Evolutionary conservation across 2,888 invertebrate genomes (phyloP), one percentile per base, ranked within the genome.

Genomic region (Blastobasis lacticolella): DNA sequence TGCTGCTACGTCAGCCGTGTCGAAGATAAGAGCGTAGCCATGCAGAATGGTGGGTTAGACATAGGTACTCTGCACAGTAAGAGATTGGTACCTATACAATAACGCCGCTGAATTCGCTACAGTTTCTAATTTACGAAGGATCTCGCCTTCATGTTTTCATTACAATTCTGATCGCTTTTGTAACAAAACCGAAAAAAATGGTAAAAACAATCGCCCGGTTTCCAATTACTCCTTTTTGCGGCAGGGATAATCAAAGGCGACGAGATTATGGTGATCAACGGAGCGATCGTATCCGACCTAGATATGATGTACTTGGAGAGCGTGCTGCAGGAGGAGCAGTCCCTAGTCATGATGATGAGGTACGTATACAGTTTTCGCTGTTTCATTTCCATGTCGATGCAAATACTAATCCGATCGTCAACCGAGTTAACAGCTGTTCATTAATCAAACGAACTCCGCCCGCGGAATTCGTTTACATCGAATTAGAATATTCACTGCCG

Each of bases 251-350:
- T 97, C 85, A 96, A 97, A 90, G 95, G 97, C 71, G 98, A 98
- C 88, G 98, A 98, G 90, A 97, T 98, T 83, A 96, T 98, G 94
- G 97, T 98, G 82, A 97, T 98, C 89, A 98, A 98, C 90, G 97
- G 97, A 62, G 97, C 97, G 69, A 96, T 98, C 81, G 97, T 98
- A 65, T 96, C 97, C 73, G 98, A 98, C 90, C 91, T 98, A 89
- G 98, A 98, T 91, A 98, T 98, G 98, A 98, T 98, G 95, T 98
- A 97, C 90, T 92, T 98, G 78, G 98, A 98, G 87, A 96, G 96
- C 75, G 95, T 98, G 59, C 91, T 98, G 65, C 97, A 97, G 85
- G 97, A 98, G 81, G 97, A 97, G 75, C 92, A 95, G 59, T 94
- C 95, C 48, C 91, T 98, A 57, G 96, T 96, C 89, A 96, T 98